Evolutionary conservation across 37 sponge, comb jelly and placozoan genomes (phyloP), one percentile per base, ranked within the genome.

Genomic region (Diacarnus erythraeanus): DNA sequence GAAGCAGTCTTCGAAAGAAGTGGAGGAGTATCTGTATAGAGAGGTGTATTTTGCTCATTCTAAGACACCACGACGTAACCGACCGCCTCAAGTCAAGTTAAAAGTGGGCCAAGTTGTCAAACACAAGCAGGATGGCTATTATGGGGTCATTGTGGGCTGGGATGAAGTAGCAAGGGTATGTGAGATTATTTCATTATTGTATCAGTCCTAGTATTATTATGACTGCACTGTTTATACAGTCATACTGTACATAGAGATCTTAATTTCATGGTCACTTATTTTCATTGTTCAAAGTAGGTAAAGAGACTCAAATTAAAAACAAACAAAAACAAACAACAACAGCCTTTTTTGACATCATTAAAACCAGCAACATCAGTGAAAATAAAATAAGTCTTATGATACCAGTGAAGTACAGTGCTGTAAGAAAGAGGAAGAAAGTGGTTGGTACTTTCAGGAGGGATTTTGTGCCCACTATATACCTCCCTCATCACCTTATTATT

Each of bases 111-210:
- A 91, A 69, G 88, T 94, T 9, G 76, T 94, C 31, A 60, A 64
- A 56, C 94, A 94, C 78, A 78, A 41, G 47, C 27, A 38, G 64
- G 79, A 81, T 36, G 78, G 77, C 0, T 94, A 90, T 39, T 38
- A 59, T 29, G 94, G 94, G 8, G 92, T 94, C 54, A 87, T 94
- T 41, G 74, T 94, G 58, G 94, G 92, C 21, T 94, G 94, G 94
- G 94, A 94, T 38, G 57, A 47, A 23, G 73, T 76, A 15, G 84
- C 81, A 57, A 86, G 81, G 84, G 92, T 92, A 83, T 18, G 66
- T 21, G 61, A 5, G 4, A 60, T 60, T n/a, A n/a, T n/a, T n/a
- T n/a, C n/a, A n/a, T n/a, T n/a, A n/a, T n/a, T n/a, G n/a, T n/a
- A n/a, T n/a, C 56, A 54, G 17, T 54, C 10, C 56, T 54, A 54